Conservation (phyloP, 2,888 invertebrate species). For the Melanotus villosus region DNA sequence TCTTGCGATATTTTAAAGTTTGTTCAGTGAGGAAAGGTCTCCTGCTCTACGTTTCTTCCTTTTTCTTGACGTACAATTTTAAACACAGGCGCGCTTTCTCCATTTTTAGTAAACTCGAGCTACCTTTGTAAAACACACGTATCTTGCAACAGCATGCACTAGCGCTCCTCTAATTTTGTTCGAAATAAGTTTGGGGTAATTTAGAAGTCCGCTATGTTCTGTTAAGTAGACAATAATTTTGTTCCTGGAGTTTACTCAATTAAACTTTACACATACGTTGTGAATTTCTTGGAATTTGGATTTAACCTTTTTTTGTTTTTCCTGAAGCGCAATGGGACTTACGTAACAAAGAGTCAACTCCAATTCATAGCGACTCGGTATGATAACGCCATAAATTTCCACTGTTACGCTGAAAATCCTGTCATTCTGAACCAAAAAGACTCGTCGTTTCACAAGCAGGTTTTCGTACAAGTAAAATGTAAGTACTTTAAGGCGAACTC, state of each 20-base stretch:
- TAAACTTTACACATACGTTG: not conserved
- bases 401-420: slow-evolving; percentile 86
- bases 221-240: slow-evolving; percentile 38
- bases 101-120: slow-evolving; percentile 1
- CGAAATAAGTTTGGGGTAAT: slow-evolving; percentile 27
- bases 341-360: slow-evolving; percentile 83
- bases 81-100: not conserved
- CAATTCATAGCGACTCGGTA: slow-evolving; percentile 85
- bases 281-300: slow-evolving; percentile 2
- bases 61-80: slow-evolving; percentile 16
- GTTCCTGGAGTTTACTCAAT: slow-evolving; percentile 4
- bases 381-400: slow-evolving; percentile 85
- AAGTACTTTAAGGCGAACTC: slow-evolving; percentile 69
- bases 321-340: slow-evolving; percentile 86
- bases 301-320: slow-evolving; percentile 49
- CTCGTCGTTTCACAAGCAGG: slow-evolving; percentile 80
- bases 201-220: slow-evolving; percentile 18
- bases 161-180: slow-evolving; percentile 18
- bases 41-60: slow-evolving; percentile 15
- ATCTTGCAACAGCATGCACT: slow-evolving; percentile 38
- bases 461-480: slow-evolving; percentile 89
- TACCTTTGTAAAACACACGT: slow-evolving; percentile 29
- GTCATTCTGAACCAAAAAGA: slow-evolving; percentile 82
- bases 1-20: slow-evolving; percentile 58
- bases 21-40: slow-evolving; percentile 46